A percentile compares a stretch with the other conserved stretches of the same genome.
Evolutionary conservation across 2,113 vertebrate species (phyloP).

Genomic region (Embiotoca jacksoni): DNA sequence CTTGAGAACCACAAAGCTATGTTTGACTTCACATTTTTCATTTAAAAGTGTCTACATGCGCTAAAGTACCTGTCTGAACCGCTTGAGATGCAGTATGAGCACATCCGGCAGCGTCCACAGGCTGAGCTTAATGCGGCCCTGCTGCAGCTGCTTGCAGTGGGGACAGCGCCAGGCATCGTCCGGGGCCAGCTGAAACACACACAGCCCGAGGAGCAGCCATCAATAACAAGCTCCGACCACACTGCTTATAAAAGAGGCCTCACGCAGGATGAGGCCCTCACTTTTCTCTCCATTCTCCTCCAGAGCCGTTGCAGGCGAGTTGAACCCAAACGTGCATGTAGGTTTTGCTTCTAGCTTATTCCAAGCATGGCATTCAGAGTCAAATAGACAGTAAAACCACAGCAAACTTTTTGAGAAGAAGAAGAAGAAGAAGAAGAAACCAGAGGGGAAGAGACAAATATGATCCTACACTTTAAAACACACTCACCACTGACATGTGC

Average conservation of each 20-base stretch:
- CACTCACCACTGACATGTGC: background rate
- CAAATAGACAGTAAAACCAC: conserved; percentile 50
- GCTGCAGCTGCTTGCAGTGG: conserved; percentile 98
- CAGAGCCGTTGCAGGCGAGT: conserved; percentile 36
- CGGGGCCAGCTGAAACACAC: conserved; percentile 90
- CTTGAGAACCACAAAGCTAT: too few relatives aligned
- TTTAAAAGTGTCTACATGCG: background rate
- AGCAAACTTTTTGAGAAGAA: conserved; percentile 5
- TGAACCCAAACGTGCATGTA: conserved; percentile 63
- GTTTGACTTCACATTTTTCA: background rate
- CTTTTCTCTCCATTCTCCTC: conserved; percentile 35
- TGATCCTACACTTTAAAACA: conserved; percentile 15
- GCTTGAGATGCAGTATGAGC: conserved; percentile 96
- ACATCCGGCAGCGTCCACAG: conserved; percentile 98
- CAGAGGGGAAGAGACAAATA: background rate
- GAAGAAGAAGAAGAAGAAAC: conserved; percentile 39
- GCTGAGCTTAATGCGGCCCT: conserved; percentile 96
- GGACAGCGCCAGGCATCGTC: conserved; percentile 98
- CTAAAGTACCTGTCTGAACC: conserved; percentile 92
- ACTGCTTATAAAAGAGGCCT: conserved; percentile 52
- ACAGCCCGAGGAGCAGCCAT: conserved; percentile 40
- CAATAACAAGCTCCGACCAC: conserved; percentile 60
- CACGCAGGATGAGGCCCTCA: conserved; percentile 34
- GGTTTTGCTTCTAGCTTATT: conserved; percentile 38
- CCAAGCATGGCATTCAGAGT: conserved; percentile 62